Conservation (phyloP, 2,113 vertebrate species). For the Eclectus roratus region DNA sequence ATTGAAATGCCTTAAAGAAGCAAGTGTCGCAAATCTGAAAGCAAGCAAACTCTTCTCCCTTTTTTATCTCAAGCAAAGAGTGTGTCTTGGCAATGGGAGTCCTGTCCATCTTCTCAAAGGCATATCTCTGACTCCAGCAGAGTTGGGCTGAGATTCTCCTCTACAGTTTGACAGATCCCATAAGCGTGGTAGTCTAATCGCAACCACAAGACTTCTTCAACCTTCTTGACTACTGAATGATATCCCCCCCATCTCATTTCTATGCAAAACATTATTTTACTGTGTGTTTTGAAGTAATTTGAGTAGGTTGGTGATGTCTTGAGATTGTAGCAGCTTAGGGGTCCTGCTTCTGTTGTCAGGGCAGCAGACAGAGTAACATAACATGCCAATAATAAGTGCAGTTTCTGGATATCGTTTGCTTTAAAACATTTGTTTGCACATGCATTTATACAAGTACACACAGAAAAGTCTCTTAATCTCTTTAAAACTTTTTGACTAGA, state of each 20-base stretch:
- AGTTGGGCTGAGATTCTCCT: neutral
- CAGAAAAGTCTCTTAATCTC: neutral
- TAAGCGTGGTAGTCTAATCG: neutral
- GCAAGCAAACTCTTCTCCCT: neutral
- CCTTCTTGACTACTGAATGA: neutral
- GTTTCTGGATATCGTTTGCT: neutral
- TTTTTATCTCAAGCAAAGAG: neutral
- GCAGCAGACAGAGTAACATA: neutral
- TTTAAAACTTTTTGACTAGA: neutral
- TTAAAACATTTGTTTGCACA: neutral
- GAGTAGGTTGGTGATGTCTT: neutral
- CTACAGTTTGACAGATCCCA: neutral
- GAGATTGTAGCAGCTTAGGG: neutral
- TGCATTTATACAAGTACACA: neutral
- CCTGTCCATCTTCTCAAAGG: neutral
- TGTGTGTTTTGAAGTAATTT: neutral
- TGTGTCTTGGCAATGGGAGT: neutral
- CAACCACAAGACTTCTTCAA: neutral
- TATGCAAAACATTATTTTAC: neutral
- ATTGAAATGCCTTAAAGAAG: neutral
- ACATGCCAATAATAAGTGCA: neutral
- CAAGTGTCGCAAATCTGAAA: neutral
- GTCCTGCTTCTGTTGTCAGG: neutral
- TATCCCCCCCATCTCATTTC: neutral
- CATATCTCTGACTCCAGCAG: fast-evolving